Percentiles rank a stretch among this genome's conserved stretches.
Evolutionary conservation across 2,113 vertebrate species (phyloP).

Genomic region (Pycnonotus jocosus): DNA sequence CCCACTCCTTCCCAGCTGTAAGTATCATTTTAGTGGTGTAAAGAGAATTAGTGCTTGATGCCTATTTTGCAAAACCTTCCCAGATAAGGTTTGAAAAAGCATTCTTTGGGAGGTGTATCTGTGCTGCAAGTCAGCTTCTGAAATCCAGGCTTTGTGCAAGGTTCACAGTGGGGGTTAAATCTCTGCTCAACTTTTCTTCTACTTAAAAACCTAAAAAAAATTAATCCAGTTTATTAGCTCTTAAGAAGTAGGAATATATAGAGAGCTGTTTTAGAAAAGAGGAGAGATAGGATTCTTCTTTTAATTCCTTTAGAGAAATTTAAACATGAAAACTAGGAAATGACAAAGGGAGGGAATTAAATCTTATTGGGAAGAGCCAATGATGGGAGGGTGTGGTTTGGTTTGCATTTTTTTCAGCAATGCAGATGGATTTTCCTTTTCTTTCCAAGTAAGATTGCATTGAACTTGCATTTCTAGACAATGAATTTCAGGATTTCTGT

Average conservation of each 20-base stretch:
- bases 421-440: background rate
- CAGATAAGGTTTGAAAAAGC: background rate
- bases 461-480: background rate
- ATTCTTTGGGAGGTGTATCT: background rate
- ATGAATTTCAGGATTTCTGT: background rate
- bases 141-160: background rate
- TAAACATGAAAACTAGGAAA: background rate
- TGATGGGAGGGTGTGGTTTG: background rate
- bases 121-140: background rate
- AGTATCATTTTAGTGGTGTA: background rate
- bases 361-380: background rate
- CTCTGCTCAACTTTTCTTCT: background rate
- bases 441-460: background rate
- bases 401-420: background rate
- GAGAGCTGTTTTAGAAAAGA: background rate
- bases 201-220: background rate
- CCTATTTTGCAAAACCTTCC: background rate
- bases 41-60: conserved; percentile 12
- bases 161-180: background rate
- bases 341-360: background rate
- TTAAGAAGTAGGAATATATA: background rate
- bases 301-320: background rate
- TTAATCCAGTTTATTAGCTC: background rate
- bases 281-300: background rate
- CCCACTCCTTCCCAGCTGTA: background rate